Evolutionary conservation across 2,888 invertebrate genomes (phyloP), one percentile per base, ranked within the genome.

Genomic region (Drosophila kambysellisi): DNA sequence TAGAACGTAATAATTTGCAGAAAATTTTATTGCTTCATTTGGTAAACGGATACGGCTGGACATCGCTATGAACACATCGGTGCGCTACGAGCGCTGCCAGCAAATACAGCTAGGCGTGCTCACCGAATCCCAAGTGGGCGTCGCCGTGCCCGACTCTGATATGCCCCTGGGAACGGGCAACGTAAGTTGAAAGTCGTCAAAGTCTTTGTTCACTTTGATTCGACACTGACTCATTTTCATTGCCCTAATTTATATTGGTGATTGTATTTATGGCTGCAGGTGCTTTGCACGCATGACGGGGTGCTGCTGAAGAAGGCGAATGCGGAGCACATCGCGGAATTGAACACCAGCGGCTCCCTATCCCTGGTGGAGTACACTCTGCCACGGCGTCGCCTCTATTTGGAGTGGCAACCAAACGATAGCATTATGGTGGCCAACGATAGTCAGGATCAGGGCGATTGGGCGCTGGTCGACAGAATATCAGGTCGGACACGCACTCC

Each of bases 351-450:
- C 56, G 93, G 93, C 4, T 90, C 93, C 0, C 59, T 93, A 35
- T 92, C 91, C 29, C 70, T 93, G 51, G 89, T 92, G 35, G 92
- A 92, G 60, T 92, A 92, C 74, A 76, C 15, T 9, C 93, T 94
- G 30, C 77, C 89, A 0, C 82, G 83, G 61, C 93, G 93, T 81
- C 94, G 94, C n/a, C 95, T 95, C 74, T 95, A 94, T 79, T 95
- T 98, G 62, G 97, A 97, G 92, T 98, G 97, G 98, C 95, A 96
- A 90, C 97, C 97, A 0, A 95, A 95, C 72, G 97, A 97, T 91
- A 92, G 91, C 67, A 93, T 93, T n/a, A 94, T 96, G 76, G 96
- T 97, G 17, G 94, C 95, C 11, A 96, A 97, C 81, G 96, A 96
- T 80, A 95, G 95, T 2, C 96, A 96, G 87, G 96, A 96, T 90